These are phyloP conservation scores for Lemur catta DNA, from an alignment of 2,797 vertebrate genomes.

Conservation along the genomic window DNA sequence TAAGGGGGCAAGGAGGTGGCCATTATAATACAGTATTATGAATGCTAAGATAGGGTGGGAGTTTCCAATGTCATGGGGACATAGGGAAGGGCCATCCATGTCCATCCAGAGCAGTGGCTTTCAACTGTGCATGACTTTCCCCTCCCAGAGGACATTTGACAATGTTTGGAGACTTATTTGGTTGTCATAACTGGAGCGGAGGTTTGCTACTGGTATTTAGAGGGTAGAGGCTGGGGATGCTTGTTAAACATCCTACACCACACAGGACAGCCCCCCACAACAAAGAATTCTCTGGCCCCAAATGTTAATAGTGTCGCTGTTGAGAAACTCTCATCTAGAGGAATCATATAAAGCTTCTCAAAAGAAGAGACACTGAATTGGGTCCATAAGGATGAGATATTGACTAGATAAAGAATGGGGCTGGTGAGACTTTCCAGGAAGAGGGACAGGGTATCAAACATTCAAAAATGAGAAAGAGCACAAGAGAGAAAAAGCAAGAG, in stretches of 20 bases:
- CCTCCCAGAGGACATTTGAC: not conserved
- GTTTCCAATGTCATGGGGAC: not conserved
- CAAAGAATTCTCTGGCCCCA: not conserved
- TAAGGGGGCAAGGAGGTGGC: not conserved
- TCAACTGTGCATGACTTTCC: not conserved
- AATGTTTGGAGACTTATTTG: not conserved
- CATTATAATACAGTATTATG: not conserved
- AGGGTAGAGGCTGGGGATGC: not conserved
- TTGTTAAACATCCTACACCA: not conserved
- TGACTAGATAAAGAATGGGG: not conserved
- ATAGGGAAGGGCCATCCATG: not conserved
- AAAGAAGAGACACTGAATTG: not conserved
- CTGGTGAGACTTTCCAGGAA: not conserved
- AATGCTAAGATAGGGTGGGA: not conserved
- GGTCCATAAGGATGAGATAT: not conserved
- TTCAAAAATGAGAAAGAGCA: not conserved
- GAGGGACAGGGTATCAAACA: not conserved
- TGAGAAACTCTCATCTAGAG: not conserved
- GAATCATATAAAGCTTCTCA: not conserved
- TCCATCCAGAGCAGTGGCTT: not conserved
- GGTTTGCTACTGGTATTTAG: not conserved
- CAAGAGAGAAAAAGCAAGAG: not conserved
- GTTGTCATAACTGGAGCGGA: not conserved
- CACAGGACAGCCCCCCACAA: not conserved
- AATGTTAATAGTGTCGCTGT: not conserved